Evolutionary conservation across 2,888 invertebrate genomes (phyloP).

Genomic region (Eledona agricola): DNA sequence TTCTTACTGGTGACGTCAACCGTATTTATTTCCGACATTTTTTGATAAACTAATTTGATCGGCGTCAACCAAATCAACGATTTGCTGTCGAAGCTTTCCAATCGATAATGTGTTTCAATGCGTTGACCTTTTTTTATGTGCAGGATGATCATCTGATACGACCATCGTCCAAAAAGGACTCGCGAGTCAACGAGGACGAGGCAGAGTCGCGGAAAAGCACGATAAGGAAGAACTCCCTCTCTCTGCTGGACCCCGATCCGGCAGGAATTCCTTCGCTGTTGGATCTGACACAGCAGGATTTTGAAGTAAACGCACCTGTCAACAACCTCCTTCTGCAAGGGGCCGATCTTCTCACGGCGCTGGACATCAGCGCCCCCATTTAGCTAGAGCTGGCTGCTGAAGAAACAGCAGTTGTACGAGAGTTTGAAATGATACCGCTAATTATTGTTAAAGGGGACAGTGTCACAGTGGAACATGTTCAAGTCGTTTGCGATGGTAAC

Average conservation of each 20-base stretch:
- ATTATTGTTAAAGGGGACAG: slow-evolving; percentile 47
- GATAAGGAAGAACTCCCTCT: slow-evolving; percentile 59
- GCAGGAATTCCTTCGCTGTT: slow-evolving; percentile 60
- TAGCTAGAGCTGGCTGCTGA: slow-evolving; percentile 51
- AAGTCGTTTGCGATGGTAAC: slow-evolving; percentile 35
- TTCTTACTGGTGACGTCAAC: too few species aligned
- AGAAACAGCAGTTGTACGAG: slow-evolving; percentile 42
- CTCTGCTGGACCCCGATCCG: slow-evolving; percentile 61
- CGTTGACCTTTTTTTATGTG: slow-evolving; percentile 21
- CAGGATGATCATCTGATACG: slow-evolving; percentile 39
- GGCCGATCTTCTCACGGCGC: slow-evolving; percentile 63
- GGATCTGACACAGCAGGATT: slow-evolving; percentile 65
- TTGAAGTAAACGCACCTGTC: slow-evolving; percentile 66
- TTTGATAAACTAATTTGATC: too few species aligned
- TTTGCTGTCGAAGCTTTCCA: too few species aligned
- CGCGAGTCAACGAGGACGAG: too few species aligned
- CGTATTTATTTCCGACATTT: too few species aligned
- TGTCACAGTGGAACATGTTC: slow-evolving; percentile 47
- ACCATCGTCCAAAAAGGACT: slow-evolving; percentile 35
- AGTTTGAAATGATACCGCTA: slow-evolving; percentile 51
- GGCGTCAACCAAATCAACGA: too few species aligned
- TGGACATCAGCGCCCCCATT: slow-evolving; percentile 58
- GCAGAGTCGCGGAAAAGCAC: slow-evolving; percentile 37
- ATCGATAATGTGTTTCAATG: too few species aligned
- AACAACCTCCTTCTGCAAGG: slow-evolving; percentile 62